Evolutionary conservation across 2,113 vertebrate genomes (phyloP), one percentile per base, ranked within the genome.

Genomic region (Rattus rattus): DNA sequence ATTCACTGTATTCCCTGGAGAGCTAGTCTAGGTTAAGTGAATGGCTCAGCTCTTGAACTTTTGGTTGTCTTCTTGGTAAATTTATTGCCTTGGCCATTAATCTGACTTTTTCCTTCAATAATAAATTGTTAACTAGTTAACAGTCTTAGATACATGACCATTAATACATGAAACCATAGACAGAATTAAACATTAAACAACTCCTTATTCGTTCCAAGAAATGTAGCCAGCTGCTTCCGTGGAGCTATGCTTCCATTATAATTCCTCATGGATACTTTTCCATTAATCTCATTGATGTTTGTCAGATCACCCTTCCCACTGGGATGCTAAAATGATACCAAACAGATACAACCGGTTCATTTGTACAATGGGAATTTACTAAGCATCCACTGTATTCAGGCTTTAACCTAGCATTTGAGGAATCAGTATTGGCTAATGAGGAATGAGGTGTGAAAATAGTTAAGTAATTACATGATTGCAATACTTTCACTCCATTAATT

Each of bases 391-490:
- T 22, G 7, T 65, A 36, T 43, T 52, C 54, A 54, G 17, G 1
- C 26, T 89, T 4, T 33, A 30, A 6, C 14, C 4, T 80, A 6
- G 10, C 11, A 47, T 73, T 69, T 91, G 61, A 88, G 92, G 86
- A 92, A 88, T 72, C 33, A 89, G 30, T 49, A 67, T 12, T 8
- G 4, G 4, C 49, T 69, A 86, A 88, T 72, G 59, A 95, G 76
- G 20, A 93, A 87, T 87, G 77, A 89, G 30, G 69, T 7, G 22
- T 76, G 17, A 91, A 91, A 97, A 79, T 1, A 76, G 1, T 24
- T 49, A 89, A 84, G 17, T 67, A 56, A 96, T 28, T 80, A 77
- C 59, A 79, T 92, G 5, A 88, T 59, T 65, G 43, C 7, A 77
- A 63, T 70, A 88, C 24, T 80, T 88, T 65, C 28, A 56, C 70